These are phyloP conservation scores for Trichonephila inaurata DNA, from an alignment of 1,140 invertebrate species.

Conservation along the genomic window DNA sequence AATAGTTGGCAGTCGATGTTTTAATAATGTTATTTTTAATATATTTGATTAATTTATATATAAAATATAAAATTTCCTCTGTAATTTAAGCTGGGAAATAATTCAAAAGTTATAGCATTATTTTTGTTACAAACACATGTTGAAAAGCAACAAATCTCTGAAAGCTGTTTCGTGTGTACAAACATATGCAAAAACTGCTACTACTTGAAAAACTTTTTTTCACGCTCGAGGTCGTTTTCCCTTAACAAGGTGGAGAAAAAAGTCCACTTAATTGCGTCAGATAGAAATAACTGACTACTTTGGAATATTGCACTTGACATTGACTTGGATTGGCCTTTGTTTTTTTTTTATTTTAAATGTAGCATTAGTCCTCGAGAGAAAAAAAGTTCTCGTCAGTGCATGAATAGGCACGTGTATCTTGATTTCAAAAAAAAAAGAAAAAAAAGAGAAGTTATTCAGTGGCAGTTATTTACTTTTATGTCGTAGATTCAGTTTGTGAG, in stretches of 20 bases:
- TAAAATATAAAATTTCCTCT: too few species aligned
- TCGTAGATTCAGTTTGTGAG: not conserved
- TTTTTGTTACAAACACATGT: too few species aligned
- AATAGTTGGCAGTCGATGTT: too few species aligned
- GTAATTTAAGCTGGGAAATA: too few species aligned
- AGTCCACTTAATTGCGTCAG: slow-evolving; percentile 5
- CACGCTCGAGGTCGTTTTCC: slow-evolving; percentile 5
- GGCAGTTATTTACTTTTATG: not conserved
- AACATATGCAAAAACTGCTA: not conserved
- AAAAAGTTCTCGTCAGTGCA: not conserved
- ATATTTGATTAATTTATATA: too few species aligned
- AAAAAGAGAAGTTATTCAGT: not conserved
- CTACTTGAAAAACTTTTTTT: slow-evolving; percentile 6
- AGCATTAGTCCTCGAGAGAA: not conserved
- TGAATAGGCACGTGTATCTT: not conserved
- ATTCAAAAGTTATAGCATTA: too few species aligned
- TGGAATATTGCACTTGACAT: slow-evolving; percentile 29
- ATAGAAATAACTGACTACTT: slow-evolving; percentile 14
- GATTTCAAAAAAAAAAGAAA: too few species aligned
- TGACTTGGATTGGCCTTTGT: not conserved
- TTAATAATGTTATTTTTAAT: too few species aligned
- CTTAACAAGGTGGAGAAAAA: slow-evolving; percentile 24
- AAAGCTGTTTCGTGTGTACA: not conserved
- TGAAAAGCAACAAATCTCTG: not conserved
- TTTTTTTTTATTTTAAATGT: not conserved